phyloP scores from a whole-genome alignment of 2,888 invertebrate genomes.

The Tyria jacobaeae region DNA sequence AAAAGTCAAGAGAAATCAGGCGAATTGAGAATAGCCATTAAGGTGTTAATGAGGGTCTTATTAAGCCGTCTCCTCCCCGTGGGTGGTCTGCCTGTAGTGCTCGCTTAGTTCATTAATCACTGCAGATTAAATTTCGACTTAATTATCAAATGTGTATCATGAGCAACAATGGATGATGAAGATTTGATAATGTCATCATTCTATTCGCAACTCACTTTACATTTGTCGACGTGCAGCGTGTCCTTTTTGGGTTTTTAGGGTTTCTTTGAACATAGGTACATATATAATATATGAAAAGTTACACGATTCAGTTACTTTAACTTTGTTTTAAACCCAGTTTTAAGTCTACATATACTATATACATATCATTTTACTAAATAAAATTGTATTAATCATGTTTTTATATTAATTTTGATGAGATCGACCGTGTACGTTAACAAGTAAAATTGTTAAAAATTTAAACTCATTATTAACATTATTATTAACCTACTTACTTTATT shows the following conservation, averaged over 20 bases:
- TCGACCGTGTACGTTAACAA: too few relatives aligned
- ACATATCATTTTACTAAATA: too few relatives aligned
- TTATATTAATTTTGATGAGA: too few relatives aligned
- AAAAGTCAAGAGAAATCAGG: constrained; percentile 81
- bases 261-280: background rate
- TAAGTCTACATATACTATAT: too few relatives aligned
- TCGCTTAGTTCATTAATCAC: constrained; percentile 82
- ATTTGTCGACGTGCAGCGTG: constrained; percentile 17
- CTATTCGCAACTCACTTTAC: constrained; percentile 30
- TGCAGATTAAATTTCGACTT: constrained; percentile 75
- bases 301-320: too few relatives aligned
- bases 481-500: too few relatives aligned
- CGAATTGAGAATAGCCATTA: constrained; percentile 86
- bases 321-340: too few relatives aligned
- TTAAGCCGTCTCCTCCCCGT: constrained; percentile 84
- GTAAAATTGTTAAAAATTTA: too few relatives aligned
- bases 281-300: too few relatives aligned
- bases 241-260: background rate
- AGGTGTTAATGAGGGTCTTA: constrained; percentile 86
- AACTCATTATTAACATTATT: too few relatives aligned
- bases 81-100: constrained; percentile 81
- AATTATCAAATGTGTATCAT: constrained; percentile 77
- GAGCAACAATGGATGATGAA: constrained; percentile 57
- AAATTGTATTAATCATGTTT: too few relatives aligned
- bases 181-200: constrained; percentile 49